Conservation (phyloP, 2,113 vertebrate species). For the Aythya baeri region DNA sequence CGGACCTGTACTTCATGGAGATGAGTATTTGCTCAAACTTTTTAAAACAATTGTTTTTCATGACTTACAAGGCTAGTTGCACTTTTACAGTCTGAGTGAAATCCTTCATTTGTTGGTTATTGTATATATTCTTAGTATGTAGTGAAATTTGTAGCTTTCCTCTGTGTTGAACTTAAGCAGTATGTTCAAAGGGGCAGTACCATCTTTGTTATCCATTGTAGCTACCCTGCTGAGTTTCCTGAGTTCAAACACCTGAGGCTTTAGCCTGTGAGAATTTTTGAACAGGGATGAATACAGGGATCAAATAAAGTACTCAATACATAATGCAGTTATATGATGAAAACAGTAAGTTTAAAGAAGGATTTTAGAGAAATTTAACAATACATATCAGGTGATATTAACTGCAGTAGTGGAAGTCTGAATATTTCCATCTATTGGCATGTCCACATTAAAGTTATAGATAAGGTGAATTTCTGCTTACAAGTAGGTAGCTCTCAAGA, state of each 20-base stretch:
- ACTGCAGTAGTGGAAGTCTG: neutral
- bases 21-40: neutral
- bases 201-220: neutral
- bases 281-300: neutral
- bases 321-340: neutral
- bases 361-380: neutral
- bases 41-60: neutral
- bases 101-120: neutral
- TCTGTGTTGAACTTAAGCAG: neutral
- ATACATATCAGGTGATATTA: neutral
- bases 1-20: neutral
- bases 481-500: fast-evolving
- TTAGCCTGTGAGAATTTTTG: neutral
- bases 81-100: neutral
- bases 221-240: neutral
- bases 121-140: neutral
- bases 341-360: neutral
- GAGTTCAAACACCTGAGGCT: neutral
- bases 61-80: neutral
- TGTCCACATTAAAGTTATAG: too few relatives aligned
- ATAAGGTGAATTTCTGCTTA: neutral
- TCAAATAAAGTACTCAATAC: neutral
- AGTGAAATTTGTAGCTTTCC: neutral
- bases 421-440: neutral
- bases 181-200: neutral